Percentiles rank a stretch among this genome's conserved stretches.
Evolutionary conservation across 2,888 invertebrate species (phyloP).

Genomic region (Himalopsyche tibetana): DNA sequence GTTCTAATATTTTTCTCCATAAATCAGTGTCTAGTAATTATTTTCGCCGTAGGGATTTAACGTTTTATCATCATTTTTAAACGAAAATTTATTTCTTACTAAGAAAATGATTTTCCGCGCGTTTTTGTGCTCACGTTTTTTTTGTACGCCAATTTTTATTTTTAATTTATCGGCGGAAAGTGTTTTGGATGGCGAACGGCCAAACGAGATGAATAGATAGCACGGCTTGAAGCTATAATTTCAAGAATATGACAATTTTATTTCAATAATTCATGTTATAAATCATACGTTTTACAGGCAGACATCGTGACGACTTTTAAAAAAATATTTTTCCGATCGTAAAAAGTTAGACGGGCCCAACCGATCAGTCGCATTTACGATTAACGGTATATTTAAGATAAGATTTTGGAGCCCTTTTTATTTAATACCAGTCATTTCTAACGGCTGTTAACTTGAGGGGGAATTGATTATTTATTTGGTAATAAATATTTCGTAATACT

Average conservation of each 20-base stretch:
- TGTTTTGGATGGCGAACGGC: constrained; percentile 14
- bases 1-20: not conserved
- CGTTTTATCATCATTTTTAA: constrained; percentile 27
- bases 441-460: too few species aligned
- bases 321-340: constrained; percentile 9
- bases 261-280: not conserved
- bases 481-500: too few species aligned
- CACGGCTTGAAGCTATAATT: not conserved
- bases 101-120: not conserved
- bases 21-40: constrained; percentile 33
- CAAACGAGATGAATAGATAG: constrained; percentile 37
- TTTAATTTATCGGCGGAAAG: constrained; percentile 16
- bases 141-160: not conserved
- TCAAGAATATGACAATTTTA: constrained; percentile 31
- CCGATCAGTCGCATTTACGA: not conserved
- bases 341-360: not conserved
- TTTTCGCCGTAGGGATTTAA: not conserved
- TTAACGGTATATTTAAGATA: too few species aligned
- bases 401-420: too few species aligned
- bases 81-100: constrained; percentile 6
- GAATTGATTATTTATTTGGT: too few species aligned
- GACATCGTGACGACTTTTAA: constrained; percentile 10
- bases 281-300: constrained; percentile 37
- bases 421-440: too few species aligned
- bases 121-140: not conserved